Evolutionary conservation across 2,888 invertebrate genomes (phyloP).

Genomic region (Esperia sulphurella): DNA sequence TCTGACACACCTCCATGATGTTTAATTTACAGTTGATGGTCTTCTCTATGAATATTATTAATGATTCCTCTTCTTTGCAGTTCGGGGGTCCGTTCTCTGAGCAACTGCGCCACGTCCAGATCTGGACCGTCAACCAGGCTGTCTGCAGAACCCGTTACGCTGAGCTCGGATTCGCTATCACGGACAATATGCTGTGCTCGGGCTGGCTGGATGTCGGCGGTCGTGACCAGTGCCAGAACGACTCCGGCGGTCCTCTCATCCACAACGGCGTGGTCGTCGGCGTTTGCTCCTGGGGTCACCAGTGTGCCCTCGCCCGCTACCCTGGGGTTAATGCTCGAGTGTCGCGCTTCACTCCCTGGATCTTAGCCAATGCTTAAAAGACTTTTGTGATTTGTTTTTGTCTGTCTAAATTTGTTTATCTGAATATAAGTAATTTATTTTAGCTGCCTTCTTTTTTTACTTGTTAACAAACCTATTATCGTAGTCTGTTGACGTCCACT

Average conservation of each 20-base stretch:
- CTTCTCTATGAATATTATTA: too few relatives aligned
- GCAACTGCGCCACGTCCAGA: slow-evolving; percentile 34
- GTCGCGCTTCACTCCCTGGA: slow-evolving; percentile 40
- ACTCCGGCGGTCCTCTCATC: slow-evolving; percentile 52
- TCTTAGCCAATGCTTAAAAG: slow-evolving; percentile 32
- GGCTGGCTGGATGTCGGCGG: slow-evolving; percentile 52
- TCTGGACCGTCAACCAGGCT: slow-evolving; percentile 36
- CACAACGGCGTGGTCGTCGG: slow-evolving; percentile 44
- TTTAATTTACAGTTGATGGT: too few relatives aligned
- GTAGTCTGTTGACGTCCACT: too few relatives aligned
- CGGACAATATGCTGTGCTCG: slow-evolving; percentile 49
- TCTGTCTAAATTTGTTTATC: too few relatives aligned
- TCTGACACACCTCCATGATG: too few relatives aligned
- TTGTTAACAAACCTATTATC: too few relatives aligned
- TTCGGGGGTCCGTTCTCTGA: slow-evolving; percentile 22
- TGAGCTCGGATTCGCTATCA: slow-evolving; percentile 21
- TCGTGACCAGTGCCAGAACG: slow-evolving; percentile 54
- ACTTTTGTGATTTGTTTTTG: too few relatives aligned
- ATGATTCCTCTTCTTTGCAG: slow-evolving; percentile 11
- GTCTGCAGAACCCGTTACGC: slow-evolving; percentile 31
- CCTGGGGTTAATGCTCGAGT: slow-evolving; percentile 45
- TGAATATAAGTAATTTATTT: too few relatives aligned
- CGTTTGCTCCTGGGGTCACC: slow-evolving; percentile 35
- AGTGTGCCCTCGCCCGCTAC: slow-evolving; percentile 28
- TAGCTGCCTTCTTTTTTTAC: too few relatives aligned